phyloP scores from a whole-genome alignment of 1,140 invertebrate genomes.

The Cardiocondyla obscurior region DNA sequence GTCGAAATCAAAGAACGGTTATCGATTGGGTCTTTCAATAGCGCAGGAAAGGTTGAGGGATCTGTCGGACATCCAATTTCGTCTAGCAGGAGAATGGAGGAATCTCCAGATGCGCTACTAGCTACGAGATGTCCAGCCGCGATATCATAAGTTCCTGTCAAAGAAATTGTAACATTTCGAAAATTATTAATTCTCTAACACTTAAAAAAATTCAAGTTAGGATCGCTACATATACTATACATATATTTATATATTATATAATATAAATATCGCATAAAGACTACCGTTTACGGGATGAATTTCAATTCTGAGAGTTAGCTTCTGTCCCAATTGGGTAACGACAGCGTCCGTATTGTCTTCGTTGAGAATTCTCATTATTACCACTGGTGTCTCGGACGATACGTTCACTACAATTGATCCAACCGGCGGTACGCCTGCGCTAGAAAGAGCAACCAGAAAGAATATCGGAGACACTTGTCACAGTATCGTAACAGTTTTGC shows the following conservation, averaged over 20 bases:
- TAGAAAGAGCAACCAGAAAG: conserved; percentile 58
- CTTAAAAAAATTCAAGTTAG: not conserved
- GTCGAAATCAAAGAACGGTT: conserved; percentile 83
- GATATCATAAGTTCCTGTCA: conserved; percentile 84
- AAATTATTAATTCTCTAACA: not conserved
- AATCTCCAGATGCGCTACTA: conserved; percentile 83
- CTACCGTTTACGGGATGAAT: conserved; percentile 80
- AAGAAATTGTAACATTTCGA: conserved; percentile 34
- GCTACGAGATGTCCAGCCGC: conserved; percentile 85
- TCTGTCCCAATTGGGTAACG: conserved; percentile 81
- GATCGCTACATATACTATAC: no score
- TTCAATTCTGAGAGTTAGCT: conserved; percentile 80
- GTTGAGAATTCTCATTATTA: conserved; percentile 78
- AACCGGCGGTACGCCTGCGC: conserved; percentile 77
- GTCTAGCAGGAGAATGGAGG: conserved; percentile 83
- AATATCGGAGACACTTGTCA: conserved; percentile 10
- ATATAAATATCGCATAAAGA: not conserved
- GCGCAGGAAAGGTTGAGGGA: conserved; percentile 83
- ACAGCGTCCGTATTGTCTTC: conserved; percentile 69
- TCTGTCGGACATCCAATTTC: conserved; percentile 85
- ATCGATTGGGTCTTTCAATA: conserved; percentile 78
- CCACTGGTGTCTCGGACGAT: conserved; percentile 71
- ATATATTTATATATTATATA: no score
- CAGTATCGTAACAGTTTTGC: not conserved
- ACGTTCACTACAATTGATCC: conserved; percentile 75